Evolutionary conservation across 2,888 invertebrate genomes (phyloP).

Genomic region (Orthosia gracilis): DNA sequence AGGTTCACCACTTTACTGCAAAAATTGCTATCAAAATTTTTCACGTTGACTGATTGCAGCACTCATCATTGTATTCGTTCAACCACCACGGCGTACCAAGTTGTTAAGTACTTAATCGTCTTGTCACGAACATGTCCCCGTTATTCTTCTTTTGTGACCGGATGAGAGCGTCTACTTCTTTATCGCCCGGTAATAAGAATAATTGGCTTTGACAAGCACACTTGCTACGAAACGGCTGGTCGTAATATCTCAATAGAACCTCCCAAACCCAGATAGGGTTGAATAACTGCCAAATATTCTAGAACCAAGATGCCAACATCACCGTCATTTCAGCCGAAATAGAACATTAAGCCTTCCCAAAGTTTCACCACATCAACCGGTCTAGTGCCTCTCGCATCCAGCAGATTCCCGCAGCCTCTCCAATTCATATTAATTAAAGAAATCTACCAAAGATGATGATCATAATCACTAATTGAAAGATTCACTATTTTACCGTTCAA

Average conservation of each 20-base stretch:
- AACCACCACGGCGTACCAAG: slow-evolving; percentile 1
- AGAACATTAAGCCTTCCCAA: too few species aligned
- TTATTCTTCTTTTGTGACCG: slow-evolving; percentile 22
- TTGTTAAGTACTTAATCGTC: too few species aligned
- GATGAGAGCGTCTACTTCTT: slow-evolving; percentile 64
- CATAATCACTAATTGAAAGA: not conserved
- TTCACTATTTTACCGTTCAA: not conserved
- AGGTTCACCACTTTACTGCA: not conserved
- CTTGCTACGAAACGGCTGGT: slow-evolving; percentile 46
- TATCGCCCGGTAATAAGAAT: slow-evolving; percentile 71
- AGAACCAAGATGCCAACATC: too few species aligned
- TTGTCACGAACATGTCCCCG: too few species aligned
- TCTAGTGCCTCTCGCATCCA: too few species aligned
- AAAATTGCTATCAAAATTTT: not conserved
- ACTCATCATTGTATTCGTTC: slow-evolving; percentile 2
- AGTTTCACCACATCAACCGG: too few species aligned
- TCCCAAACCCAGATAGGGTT: too few species aligned
- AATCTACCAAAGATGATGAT: not conserved
- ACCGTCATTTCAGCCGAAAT: too few species aligned
- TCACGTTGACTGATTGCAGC: slow-evolving; percentile 7
- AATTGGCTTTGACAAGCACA: slow-evolving; percentile 74
- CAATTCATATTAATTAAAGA: not conserved
- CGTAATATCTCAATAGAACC: too few species aligned
- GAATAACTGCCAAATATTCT: too few species aligned
- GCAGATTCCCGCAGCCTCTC: too few species aligned